Base-by-base conservation (phyloP, 2,797 vertebrate genomes). In the Phrynocephalus vlangalii region DNA sequence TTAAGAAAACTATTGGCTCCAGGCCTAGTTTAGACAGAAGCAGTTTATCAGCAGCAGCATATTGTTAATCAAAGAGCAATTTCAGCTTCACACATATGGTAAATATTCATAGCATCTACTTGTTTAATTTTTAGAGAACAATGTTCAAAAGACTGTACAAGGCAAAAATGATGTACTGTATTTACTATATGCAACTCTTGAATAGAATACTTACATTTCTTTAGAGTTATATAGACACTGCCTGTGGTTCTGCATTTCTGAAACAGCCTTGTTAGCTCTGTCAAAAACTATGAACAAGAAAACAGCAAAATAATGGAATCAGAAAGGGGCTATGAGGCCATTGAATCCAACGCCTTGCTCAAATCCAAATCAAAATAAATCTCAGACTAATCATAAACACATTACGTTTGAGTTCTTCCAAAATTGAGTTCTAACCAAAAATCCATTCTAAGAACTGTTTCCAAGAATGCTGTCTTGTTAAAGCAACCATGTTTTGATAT, bases 201-300 rank as follows among this genome's bases (percentile, higher is more conserved):
- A 20, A 18, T 22, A 6, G 15, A 85, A 80, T 33, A 92, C 98
- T 97, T 96, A 98, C 98, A 98, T 95, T 99, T 99, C 96, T 99
- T 99, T 94, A 99, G 92, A 13, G 98, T 99, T 95, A 99, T 98
- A 91, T 97, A 98, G 79, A 99, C 98, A 89, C 98, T 99, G 80
- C 98, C 98, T 26, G 97, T 97, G 66, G 96, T 96, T 92, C 98
- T 96, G 93, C 98, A 98, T 94, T 98, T 99, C 96, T 99, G 98
- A 95, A 99, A 99, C 78, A 99, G 97, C 50, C 98, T 96, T 0
- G 98, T 99, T 91, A 99, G 97, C 95, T 99, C 98, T 50, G 98
- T 98, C 91, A 99, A 97, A 94, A 99, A 99, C 98, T 99, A 94
- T 13, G 96, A 78, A 89, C 66, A 91, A 78, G 75, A 48, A 85